Evolutionary conservation across 2,113 vertebrate species (phyloP), one percentile per base, ranked within the genome.

Genomic region (Athene cunicularia): DNA sequence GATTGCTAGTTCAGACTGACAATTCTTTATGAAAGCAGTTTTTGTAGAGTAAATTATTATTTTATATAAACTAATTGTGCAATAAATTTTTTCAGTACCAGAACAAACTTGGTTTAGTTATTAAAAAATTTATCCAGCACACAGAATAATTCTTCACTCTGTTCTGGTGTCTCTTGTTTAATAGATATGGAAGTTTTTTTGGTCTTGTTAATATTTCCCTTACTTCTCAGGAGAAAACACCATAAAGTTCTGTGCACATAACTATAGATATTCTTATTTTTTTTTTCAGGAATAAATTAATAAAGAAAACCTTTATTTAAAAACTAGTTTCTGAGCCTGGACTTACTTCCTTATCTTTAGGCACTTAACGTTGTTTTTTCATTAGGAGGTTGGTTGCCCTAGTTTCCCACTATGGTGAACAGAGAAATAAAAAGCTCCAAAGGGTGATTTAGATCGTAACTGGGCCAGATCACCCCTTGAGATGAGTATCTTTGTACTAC

Each of bases 11-110:
- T 92, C 53, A 73, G 62, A 37, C 45, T 86, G 91, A 80, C 47
- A 85, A 77, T 76, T 63, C 74, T 93, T 95, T 95, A 94, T 82
- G 73, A 94, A 93, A 83, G 14, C 58, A 77, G 12, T 87, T 82
- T 83, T 87, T 92, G 45, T 53, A 84, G 74, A 81, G 49, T 60
- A 84, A 80, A 49, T 80, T 88, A 75, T 67, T 95, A 35, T 91
- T 90, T 93, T 89, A 12, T 68, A 52, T 67, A 80, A 95, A 56
- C 26, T 96, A 95, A 93, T 58, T 18, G 18, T 63, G 12, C 39
- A 80, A 86, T 85, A 86, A 41, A 9, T 86, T 85, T 95, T 95
- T 95, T 76, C 26, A 60, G 14, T 71, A 68, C 49, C 18, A 45
- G 58, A 59, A 53, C 37, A 88, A 90, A 82, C 30, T 35, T 35